Percentiles rank a stretch among this genome's conserved stretches.
These are phyloP conservation scores for Porphyrio hochstetteri DNA, from an alignment of 2,113 vertebrate genomes.

Conservation along the genomic window DNA sequence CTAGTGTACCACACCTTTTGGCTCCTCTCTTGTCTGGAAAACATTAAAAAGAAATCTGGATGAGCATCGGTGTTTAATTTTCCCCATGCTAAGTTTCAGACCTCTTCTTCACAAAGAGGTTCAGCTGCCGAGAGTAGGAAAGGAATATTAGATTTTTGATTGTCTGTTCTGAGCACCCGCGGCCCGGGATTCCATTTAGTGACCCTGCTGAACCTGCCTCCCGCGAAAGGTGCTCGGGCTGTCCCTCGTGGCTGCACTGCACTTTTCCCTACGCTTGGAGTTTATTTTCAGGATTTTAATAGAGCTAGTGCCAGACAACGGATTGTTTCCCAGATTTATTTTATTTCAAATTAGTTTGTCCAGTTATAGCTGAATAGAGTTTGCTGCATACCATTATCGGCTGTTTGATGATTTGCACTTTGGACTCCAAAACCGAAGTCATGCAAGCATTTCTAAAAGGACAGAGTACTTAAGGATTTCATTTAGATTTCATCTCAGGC, in stretches of 20 bases:
- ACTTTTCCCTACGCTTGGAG: background rate
- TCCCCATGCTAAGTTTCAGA: constrained; percentile 31
- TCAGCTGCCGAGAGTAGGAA: constrained; percentile 32
- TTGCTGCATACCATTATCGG: background rate
- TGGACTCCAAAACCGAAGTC: background rate
- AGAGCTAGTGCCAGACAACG: background rate
- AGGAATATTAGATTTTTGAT: constrained; percentile 66
- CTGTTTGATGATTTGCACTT: background rate
- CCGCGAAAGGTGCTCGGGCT: background rate
- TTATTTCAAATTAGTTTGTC: background rate
- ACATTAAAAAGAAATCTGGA: background rate
- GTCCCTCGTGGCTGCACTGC: background rate
- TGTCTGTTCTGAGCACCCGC: constrained; percentile 23
- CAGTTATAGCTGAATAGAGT: background rate
- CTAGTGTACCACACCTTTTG: background rate
- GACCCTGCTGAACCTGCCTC: constrained; percentile 19
- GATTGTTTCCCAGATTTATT: background rate
- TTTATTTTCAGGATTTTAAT: constrained; percentile 42
- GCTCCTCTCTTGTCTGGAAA: background rate
- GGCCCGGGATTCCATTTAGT: background rate
- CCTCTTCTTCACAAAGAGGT: constrained; percentile 4
- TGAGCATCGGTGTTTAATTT: constrained; percentile 26
- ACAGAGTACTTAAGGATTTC: background rate
- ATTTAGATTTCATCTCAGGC: background rate
- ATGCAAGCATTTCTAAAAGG: background rate